Base-by-base conservation (phyloP, 2,888 invertebrate genomes). In the Notodonta dromedarius region DNA sequence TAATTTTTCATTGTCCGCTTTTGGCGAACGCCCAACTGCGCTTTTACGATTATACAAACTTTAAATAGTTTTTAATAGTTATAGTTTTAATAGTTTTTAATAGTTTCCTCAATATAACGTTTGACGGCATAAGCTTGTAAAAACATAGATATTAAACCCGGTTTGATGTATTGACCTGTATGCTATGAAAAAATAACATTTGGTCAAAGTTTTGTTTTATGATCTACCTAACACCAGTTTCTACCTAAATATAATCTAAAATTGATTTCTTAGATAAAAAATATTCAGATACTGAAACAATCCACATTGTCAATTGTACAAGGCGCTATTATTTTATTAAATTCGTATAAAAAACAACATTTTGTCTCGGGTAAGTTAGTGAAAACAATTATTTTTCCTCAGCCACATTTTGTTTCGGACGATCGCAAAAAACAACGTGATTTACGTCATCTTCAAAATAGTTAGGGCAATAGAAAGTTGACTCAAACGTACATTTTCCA, bases 31-130 rank as follows among this genome's bases (percentile, higher is more conserved):
- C 80, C 92, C 93, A 93, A 91, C 84, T 84, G 82, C 73, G 88
- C 89, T 90, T 93, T 93, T 91, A 93, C 87, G 91, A 90, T 92
- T 90, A 91, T 88, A 87, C 88, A 82, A 74, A 83, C 65, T 89
- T 39, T n/a, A n/a, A n/a, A n/a, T n/a, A n/a, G n/a, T n/a, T n/a
- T n/a, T n/a, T n/a, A n/a, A n/a, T n/a, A n/a, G n/a, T n/a, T n/a
- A n/a, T n/a, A n/a, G n/a, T n/a, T n/a, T n/a, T n/a, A n/a, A n/a
- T n/a, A n/a, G n/a, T n/a, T n/a, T n/a, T n/a, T 93, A 91, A 92
- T 90, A 84, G 90, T 89, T 93, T 91, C 90, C 91, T 91, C 87
- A 84, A 90, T 88, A 89, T 89, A 91, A 90, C 83, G 83, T 84
- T 86, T 85, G 87, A 85, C 87, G 88, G 85, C 85, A 82, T 84